Evolutionary conservation across 2,888 invertebrate genomes (phyloP), one percentile per base, ranked within the genome.

Genomic region (Opisthograptis luteolata): DNA sequence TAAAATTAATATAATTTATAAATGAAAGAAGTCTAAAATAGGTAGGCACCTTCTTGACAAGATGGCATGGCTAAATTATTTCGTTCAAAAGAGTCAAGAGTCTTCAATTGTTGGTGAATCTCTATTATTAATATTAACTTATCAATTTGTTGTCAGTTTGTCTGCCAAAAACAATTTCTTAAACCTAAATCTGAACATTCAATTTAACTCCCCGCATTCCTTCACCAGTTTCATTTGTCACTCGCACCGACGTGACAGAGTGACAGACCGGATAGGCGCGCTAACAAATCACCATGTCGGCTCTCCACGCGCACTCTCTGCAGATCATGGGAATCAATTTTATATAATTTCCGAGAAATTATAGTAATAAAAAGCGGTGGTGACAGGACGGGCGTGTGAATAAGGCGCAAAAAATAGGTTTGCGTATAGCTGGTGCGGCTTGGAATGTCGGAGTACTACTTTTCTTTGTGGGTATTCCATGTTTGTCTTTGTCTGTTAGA

Each of bases 241-340:
- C 27, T 24, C 39, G 32, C 19, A n/a, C 1, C n/a, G 2, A 9
- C 10, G 31, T 28, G 28, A 47, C 27, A 32, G 27, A 15, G 27
- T 8, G 46, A 39, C 36, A 31, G 30, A 20, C 20, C 5, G 10
- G 27, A 34, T 40, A 17, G 46, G 5, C 31, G 25, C 25, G 20
- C 25, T 47, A 40, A 41, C 41, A 22, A 45, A 46, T 39, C 39
- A 27, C 19, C 17, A 19, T 31, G 9, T 15, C 13, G 12, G 30
- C 35, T 27, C n/a, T 30, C 20, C 9, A 12, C 8, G 25, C 25
- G 13, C 8, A 25, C n/a, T 7, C 22, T 20, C 24, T 24, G 10
- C 20, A 17, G 37, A 46, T 40, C 27, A 40, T 34, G 39, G 34
- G 39, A 40, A 40, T 40, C 40, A 40, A 47, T 47, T 47, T 47